phyloP scores from a whole-genome alignment of 2,888 invertebrate species.

The Polymixis lichenea region DNA sequence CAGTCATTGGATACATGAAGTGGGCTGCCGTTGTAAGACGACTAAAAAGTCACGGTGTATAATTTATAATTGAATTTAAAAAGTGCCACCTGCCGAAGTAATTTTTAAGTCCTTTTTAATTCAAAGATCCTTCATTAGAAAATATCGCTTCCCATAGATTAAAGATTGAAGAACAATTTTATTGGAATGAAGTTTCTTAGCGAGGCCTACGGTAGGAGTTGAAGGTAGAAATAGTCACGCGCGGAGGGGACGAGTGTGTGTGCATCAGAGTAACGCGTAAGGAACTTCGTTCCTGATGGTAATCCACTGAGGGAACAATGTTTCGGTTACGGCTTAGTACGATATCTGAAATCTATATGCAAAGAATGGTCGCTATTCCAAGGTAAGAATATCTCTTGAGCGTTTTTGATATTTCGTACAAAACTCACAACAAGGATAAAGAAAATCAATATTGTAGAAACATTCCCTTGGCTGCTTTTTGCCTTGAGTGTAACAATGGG shows the following conservation, averaged over 20 bases:
- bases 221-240: too few relatives aligned
- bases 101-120: background rate
- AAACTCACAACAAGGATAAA: conserved; percentile 5
- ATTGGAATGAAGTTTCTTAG: too few relatives aligned
- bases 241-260: too few relatives aligned
- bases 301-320: too few relatives aligned
- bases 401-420: background rate
- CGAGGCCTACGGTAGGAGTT: too few relatives aligned
- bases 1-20: too few relatives aligned
- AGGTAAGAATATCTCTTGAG: background rate
- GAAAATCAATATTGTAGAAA: conserved; percentile 18
- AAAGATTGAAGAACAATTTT: too few relatives aligned
- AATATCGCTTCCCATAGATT: background rate
- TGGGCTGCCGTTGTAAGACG: too few relatives aligned
- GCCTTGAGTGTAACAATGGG: conserved; percentile 6
- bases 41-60: too few relatives aligned
- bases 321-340: too few relatives aligned
- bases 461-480: background rate
- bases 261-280: too few relatives aligned
- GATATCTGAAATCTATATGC: background rate
- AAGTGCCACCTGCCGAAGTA: background rate
- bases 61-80: background rate
- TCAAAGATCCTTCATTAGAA: background rate
- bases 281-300: too few relatives aligned
- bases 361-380: background rate